Conservation (phyloP, 2,113 vertebrate genomes). For the Lampris megalopsis region DNA sequence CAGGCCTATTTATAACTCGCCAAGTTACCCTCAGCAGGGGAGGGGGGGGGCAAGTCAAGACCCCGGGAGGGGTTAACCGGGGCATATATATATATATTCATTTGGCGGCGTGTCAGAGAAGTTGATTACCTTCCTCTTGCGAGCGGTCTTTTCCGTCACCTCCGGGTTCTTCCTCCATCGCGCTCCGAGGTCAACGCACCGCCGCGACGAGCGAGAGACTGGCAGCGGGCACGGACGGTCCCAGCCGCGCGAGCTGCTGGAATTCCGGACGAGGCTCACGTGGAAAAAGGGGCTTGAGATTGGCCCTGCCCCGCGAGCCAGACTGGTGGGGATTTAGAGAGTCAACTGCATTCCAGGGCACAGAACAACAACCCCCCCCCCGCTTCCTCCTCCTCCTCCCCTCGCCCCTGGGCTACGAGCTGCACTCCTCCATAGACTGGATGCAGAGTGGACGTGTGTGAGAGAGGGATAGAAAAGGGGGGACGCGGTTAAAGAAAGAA, state of each 20-base stretch:
- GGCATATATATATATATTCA: constrained; percentile 1
- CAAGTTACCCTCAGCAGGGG: constrained; percentile 58
- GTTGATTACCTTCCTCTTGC: constrained; percentile 75
- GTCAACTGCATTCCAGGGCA: constrained; percentile 77
- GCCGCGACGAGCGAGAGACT: constrained; percentile 21
- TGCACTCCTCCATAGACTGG: constrained; percentile 16
- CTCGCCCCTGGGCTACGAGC: constrained; percentile 53
- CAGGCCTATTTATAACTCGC: constrained; percentile 79
- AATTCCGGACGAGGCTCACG: constrained; percentile 74
- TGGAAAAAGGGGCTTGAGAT: constrained; percentile 74
- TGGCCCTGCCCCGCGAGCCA: constrained; percentile 73
- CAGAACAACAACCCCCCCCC: constrained; percentile 58
- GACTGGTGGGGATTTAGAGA: constrained; percentile 78
- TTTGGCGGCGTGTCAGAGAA: constrained; percentile 46
- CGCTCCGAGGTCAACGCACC: constrained; percentile 30
- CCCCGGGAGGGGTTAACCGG: constrained; percentile 10
- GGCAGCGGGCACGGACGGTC: constrained; percentile 15
- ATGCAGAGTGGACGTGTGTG: constrained; percentile 19
- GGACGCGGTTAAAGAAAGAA: constrained; percentile 9
- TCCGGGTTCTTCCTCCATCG: constrained; percentile 70
- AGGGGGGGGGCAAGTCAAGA: constrained; percentile 37
- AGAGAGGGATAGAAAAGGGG: neutral
- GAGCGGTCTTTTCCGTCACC: constrained; percentile 64
- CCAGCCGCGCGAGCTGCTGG: constrained; percentile 41
- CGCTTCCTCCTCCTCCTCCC: constrained; percentile 46